A percentile compares a stretch with the other conserved stretches of the same genome.
Conservation (phyloP, 1,140 invertebrate genomes). For the Trachelipus rathkii region DNA sequence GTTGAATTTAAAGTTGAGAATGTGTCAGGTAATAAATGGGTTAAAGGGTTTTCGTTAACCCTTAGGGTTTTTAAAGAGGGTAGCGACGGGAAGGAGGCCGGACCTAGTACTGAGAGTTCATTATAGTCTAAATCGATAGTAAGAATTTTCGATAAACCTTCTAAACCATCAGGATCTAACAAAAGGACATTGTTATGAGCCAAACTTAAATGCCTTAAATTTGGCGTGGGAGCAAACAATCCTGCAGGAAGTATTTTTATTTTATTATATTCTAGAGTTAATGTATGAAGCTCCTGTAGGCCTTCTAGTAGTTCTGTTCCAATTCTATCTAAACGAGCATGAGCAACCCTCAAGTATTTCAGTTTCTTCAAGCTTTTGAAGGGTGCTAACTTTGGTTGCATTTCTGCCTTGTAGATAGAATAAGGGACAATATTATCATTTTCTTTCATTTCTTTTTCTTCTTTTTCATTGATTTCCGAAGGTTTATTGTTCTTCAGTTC, state of each 20-base stretch:
- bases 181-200: slow-evolving; percentile 37
- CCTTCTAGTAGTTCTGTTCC: slow-evolving; percentile 33
- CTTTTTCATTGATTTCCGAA: background rate
- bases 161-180: slow-evolving; percentile 29
- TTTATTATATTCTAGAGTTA: slow-evolving; percentile 37
- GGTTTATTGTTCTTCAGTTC: background rate
- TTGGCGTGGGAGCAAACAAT: slow-evolving; percentile 34
- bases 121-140: slow-evolving; percentile 38
- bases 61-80: slow-evolving; percentile 32
- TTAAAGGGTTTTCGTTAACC: slow-evolving; percentile 30
- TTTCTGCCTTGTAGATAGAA: slow-evolving; percentile 29
- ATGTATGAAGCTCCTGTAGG: slow-evolving; percentile 28
- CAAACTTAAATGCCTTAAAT: slow-evolving; percentile 30
- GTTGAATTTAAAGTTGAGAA: slow-evolving; percentile 34
- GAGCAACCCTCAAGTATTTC: slow-evolving; percentile 35
- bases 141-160: slow-evolving; percentile 30
- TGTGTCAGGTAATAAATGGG: slow-evolving; percentile 34
- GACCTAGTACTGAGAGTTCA: slow-evolving; percentile 29
- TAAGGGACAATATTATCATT: slow-evolving; percentile 33
- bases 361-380: slow-evolving; percentile 29
- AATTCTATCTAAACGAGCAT: slow-evolving; percentile 33
- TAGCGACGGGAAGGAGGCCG: slow-evolving; percentile 29
- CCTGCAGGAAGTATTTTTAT: slow-evolving; percentile 33
- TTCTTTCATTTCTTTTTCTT: slow-evolving; percentile 12
- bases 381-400: slow-evolving; percentile 27